Percentiles rank a stretch among this genome's conserved stretches.
phyloP scores from a whole-genome alignment of 1,140 invertebrate species.

The Sinonovacula constricta region DNA sequence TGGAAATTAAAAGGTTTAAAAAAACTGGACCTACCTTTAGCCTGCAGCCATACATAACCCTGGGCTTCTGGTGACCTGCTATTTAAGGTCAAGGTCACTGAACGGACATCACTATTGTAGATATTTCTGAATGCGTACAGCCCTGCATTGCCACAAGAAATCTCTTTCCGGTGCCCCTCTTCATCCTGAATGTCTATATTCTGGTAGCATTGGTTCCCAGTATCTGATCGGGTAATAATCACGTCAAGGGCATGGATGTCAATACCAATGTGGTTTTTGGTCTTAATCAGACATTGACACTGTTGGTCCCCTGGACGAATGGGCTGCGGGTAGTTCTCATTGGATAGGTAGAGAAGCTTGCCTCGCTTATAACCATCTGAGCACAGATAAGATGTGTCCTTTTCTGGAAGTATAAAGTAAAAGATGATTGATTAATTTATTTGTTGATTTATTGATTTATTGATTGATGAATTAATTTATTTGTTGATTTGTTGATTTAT shows the following conservation, averaged over 20 bases:
- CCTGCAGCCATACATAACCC: conserved; percentile 64
- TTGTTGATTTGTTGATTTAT: too few species aligned
- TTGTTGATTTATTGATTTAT: too few species aligned
- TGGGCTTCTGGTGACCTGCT: conserved; percentile 51
- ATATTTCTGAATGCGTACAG: conserved; percentile 65
- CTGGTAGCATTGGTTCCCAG: conserved; percentile 46
- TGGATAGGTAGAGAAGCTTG: conserved; percentile 60
- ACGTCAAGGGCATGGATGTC: conserved; percentile 66
- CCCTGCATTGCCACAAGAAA: conserved; percentile 62
- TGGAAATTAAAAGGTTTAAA: too few species aligned
- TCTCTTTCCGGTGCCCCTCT: conserved; percentile 51
- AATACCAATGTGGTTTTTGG: conserved; percentile 57
- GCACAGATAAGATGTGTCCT: conserved; percentile 59
- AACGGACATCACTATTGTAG: conserved; percentile 58
- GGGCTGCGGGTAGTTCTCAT: conserved; percentile 60
- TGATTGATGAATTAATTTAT: too few species aligned
- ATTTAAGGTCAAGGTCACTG: conserved; percentile 60
- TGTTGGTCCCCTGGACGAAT: conserved; percentile 38
- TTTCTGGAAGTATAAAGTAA: too few species aligned
- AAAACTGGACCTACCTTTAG: conserved; percentile 53
- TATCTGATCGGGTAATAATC: conserved; percentile 55
- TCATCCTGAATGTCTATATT: conserved; percentile 57
- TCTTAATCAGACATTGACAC: conserved; percentile 62
- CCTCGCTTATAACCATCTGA: conserved; percentile 56
- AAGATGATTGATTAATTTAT: too few species aligned